Evolutionary conservation across 2,113 vertebrate species (phyloP).

Genomic region (Elephas maximus): DNA sequence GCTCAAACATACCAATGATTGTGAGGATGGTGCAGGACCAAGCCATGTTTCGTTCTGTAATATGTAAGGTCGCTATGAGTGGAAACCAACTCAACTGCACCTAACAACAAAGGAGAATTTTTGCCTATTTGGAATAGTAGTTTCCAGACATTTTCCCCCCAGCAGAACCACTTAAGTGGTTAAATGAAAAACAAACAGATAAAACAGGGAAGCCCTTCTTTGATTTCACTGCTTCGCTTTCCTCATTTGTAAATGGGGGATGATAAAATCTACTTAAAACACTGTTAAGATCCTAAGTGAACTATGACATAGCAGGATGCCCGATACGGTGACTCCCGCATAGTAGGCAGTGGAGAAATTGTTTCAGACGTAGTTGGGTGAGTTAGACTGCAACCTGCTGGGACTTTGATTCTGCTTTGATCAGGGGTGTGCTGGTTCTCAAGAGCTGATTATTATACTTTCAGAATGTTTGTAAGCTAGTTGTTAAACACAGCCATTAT

Average conservation of each 20-base stretch:
- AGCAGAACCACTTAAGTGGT: not conserved
- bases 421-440: not conserved
- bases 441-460: not conserved
- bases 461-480: not conserved
- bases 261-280: not conserved
- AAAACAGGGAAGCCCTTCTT: not conserved
- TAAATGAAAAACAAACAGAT: not conserved
- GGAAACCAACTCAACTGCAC: no score
- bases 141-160: not conserved
- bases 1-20: no score
- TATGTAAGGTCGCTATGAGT: no score
- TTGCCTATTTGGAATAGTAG: not conserved
- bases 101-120: not conserved
- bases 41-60: no score
- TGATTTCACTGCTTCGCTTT: not conserved
- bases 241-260: no score
- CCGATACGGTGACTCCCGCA: not conserved
- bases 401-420: not conserved
- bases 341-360: rapidly evolving
- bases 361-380: not conserved
- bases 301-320: not conserved
- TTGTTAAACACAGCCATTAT: not conserved
- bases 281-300: not conserved
- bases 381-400: not conserved
- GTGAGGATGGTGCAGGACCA: no score